Evolutionary conservation across 2,113 vertebrate genomes (phyloP).

Genomic region (Hemiprocne comata): DNA sequence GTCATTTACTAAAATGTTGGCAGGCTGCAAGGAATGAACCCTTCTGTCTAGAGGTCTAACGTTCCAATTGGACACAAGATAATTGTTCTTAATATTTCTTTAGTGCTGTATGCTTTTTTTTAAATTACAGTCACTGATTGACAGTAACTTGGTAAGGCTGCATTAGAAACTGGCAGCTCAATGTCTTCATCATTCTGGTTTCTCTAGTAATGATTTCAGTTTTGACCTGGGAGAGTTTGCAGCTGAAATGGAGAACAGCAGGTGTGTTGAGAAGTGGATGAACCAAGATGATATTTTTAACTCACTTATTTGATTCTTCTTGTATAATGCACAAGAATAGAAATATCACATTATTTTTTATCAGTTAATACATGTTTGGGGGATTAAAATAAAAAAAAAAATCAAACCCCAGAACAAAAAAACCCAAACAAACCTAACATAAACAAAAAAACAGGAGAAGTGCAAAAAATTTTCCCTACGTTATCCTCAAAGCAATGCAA

Average conservation of each 20-base stretch:
- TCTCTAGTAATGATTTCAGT: constrained; percentile 66
- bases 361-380: not conserved
- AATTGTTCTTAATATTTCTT: constrained; percentile 71
- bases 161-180: constrained; percentile 69
- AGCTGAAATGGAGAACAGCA: constrained; percentile 68
- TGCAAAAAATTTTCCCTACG: not conserved
- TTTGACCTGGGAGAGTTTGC: constrained; percentile 69
- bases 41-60: constrained; percentile 65
- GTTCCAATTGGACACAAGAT: constrained; percentile 69
- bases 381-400: not conserved
- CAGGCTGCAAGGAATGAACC: constrained; percentile 61
- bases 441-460: not conserved
- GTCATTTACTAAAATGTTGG: constrained; percentile 75
- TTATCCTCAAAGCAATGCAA: not conserved
- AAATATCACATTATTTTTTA: constrained; percentile 1
- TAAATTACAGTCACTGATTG: constrained; percentile 49
- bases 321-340: constrained; percentile 11
- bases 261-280: constrained; percentile 56
- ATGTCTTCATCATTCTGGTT: constrained; percentile 66
- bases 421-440: too few species aligned
- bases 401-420: not conserved
- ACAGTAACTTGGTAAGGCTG: constrained; percentile 71
- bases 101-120: constrained; percentile 34
- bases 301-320: constrained; percentile 53
- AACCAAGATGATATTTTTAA: constrained; percentile 69